Conservation (phyloP, 1,140 invertebrate genomes). For the Drosophila insularis region DNA sequence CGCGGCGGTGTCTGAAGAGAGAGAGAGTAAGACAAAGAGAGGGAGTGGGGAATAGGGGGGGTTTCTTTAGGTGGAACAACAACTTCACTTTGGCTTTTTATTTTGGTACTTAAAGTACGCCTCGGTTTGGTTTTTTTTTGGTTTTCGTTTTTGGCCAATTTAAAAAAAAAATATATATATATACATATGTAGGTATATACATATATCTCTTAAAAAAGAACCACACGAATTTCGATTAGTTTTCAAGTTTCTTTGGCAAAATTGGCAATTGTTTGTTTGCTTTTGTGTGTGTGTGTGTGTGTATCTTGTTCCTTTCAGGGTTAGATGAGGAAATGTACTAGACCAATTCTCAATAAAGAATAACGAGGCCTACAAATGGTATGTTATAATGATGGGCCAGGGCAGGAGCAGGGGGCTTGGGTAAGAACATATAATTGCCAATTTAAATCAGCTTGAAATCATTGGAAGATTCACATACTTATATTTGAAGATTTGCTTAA, state of each 20-base stretch:
- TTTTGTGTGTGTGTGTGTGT: conserved; percentile 23
- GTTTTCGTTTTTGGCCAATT: conserved; percentile 49
- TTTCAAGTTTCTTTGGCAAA: conserved; percentile 24
- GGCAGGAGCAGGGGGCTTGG: not conserved
- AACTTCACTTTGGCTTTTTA: conserved; percentile 37
- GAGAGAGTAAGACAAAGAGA: not conserved
- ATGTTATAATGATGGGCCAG: not conserved
- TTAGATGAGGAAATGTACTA: conserved; percentile 23
- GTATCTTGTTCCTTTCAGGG: conserved; percentile 7
- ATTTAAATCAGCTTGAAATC: not conserved
- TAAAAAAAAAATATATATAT: conserved; percentile 27
- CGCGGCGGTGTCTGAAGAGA: not conserved
- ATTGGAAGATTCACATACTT: too few relatives aligned
- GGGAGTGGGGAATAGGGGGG: not conserved
- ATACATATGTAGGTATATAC: too few relatives aligned
- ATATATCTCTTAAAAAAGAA: conserved; percentile 50
- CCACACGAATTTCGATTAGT: conserved; percentile 57
- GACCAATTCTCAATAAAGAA: not conserved
- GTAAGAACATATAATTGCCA: conserved; percentile 33
- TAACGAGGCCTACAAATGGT: conserved; percentile 12
- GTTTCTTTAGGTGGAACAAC: not conserved
- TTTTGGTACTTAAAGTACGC: conserved; percentile 58
- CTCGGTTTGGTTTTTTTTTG: not conserved
- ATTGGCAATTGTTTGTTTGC: conserved; percentile 40
- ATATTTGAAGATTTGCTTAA: too few relatives aligned